Percentiles rank a stretch among this genome's conserved stretches.
phyloP scores from a whole-genome alignment of 2,797 vertebrate species.

The Morus bassanus region DNA sequence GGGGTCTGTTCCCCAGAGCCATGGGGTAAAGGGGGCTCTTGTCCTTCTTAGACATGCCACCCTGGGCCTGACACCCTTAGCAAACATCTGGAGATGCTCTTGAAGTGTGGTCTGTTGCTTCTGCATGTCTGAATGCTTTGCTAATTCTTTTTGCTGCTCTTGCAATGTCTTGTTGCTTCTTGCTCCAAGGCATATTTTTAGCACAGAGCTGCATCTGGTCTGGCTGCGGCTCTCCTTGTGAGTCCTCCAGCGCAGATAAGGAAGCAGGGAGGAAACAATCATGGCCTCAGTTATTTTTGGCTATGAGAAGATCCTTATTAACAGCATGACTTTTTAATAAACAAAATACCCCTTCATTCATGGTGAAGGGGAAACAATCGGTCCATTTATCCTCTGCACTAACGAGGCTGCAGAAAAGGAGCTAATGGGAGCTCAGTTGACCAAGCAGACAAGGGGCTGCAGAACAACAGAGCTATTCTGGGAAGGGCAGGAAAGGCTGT shows the following conservation, averaged over 20 bases:
- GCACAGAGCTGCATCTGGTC: neutral
- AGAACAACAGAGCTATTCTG: slow-evolving; percentile 22
- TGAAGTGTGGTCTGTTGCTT: neutral
- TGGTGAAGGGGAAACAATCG: slow-evolving; percentile 1
- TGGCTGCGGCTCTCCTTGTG: neutral
- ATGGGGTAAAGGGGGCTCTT: neutral
- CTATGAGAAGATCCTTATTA: slow-evolving; percentile 3
- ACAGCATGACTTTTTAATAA: slow-evolving; percentile 40
- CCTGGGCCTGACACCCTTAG: neutral
- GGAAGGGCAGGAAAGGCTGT: slow-evolving; percentile 21
- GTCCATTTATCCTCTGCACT: neutral
- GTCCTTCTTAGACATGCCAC: neutral
- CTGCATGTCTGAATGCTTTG: neutral
- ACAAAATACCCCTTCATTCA: slow-evolving; percentile 44
- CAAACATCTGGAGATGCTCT: neutral
- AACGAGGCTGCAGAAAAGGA: neutral
- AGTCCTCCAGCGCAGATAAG: slow-evolving; percentile 23
- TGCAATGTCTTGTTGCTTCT: neutral
- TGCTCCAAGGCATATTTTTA: slow-evolving; percentile 33
- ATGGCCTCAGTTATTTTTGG: slow-evolving; percentile 44
- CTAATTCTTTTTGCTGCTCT: neutral
- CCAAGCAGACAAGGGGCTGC: neutral
- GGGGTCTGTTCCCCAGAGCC: neutral
- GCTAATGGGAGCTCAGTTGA: neutral
- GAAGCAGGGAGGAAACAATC: slow-evolving; percentile 19